Conservation (phyloP, 2,113 vertebrate species). For the Rhombomys opimus region DNA sequence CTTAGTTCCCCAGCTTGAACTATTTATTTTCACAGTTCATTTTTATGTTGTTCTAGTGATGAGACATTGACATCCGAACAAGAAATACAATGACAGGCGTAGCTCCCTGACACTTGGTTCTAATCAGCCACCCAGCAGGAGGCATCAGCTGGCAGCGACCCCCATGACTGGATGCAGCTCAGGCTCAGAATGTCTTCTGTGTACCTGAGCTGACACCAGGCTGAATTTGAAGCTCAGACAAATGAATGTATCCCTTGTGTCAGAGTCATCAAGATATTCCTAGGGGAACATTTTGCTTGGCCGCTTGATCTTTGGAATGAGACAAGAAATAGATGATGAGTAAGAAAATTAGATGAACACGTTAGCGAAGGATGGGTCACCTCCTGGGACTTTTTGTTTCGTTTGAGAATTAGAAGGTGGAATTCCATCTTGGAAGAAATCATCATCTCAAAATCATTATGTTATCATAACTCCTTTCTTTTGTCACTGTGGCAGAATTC, state of each 20-base stretch:
- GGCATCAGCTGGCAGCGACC: neutral
- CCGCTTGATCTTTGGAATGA: neutral
- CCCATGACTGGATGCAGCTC: neutral
- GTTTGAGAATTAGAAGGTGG: conserved; percentile 42
- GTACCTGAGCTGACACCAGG: neutral
- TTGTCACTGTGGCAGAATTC: neutral
- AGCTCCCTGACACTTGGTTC: neutral
- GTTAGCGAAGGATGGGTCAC: neutral
- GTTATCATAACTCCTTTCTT: neutral
- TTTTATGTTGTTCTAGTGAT: neutral
- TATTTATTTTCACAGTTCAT: neutral
- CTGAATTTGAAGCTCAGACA: neutral
- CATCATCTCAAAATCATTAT: neutral
- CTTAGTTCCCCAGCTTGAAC: neutral
- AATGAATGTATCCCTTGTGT: neutral
- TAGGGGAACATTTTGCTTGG: neutral
- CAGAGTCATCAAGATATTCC: neutral
- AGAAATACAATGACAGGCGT: neutral
- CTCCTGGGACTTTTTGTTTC: neutral
- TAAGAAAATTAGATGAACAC: neutral
- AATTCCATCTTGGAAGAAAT: neutral
- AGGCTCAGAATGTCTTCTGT: neutral
- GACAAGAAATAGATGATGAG: neutral
- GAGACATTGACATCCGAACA: neutral
- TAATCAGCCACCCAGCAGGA: conserved; percentile 49